Conservation (phyloP, 2,797 vertebrate species). For the Sebastes steindachneri region DNA sequence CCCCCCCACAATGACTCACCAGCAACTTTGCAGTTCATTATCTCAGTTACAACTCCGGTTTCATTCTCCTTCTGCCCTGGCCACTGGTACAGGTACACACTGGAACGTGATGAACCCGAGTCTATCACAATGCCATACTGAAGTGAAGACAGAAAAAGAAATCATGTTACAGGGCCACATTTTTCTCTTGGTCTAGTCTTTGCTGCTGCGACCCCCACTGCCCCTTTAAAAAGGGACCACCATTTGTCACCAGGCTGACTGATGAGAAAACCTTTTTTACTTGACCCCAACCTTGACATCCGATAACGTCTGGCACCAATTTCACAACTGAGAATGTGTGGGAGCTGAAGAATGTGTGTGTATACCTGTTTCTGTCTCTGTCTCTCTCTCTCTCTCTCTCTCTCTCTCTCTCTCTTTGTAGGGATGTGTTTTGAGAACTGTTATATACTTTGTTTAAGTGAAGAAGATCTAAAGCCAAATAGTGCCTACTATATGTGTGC, state of each 20-base stretch:
- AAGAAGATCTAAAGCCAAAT: not conserved
- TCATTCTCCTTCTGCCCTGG: conserved; percentile 94
- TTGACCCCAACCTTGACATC: not conserved
- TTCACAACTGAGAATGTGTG: not conserved
- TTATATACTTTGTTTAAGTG: not conserved
- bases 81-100: conserved; percentile 92
- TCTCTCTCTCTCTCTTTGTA: not conserved
- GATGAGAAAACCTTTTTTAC: not conserved
- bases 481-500: not conserved
- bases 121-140: conserved; percentile 97
- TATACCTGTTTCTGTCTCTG: not conserved
- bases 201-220: not conserved
- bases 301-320: not conserved
- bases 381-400: not conserved
- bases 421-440: not conserved
- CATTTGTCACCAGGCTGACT: not conserved
- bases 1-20: conserved; percentile 79
- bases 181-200: not conserved
- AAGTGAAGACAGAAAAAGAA: not conserved
- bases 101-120: conserved; percentile 93
- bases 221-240: not conserved
- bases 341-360: not conserved
- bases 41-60: conserved; percentile 91
- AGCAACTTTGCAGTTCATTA: conserved; percentile 83
- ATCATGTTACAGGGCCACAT: not conserved